Evolutionary conservation across 2,888 invertebrate genomes (phyloP).

Genomic region (Conistra vaccinii): DNA sequence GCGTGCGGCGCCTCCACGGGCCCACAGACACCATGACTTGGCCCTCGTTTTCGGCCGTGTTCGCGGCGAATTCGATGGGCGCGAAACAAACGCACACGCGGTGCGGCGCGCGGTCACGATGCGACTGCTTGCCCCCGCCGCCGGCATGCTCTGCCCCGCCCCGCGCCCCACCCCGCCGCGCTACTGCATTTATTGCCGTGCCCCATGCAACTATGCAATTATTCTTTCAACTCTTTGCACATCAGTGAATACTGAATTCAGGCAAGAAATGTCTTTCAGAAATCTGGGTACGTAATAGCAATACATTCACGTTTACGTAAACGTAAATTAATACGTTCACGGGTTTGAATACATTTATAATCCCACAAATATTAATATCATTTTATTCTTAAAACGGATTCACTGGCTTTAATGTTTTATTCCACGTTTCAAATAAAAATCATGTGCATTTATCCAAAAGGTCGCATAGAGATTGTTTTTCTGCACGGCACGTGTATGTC

Average conservation of each 20-base stretch:
- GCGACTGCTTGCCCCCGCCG: constrained; percentile 83
- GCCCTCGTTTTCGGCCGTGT: constrained; percentile 75
- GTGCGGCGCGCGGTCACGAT: constrained; percentile 86
- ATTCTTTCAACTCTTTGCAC: constrained; percentile 66
- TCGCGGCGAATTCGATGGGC: constrained; percentile 87
- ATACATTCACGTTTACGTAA: neutral
- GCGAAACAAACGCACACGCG: constrained; percentile 75
- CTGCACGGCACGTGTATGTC: neutral
- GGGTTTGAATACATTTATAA: neutral
- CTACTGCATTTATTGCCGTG: constrained; percentile 87
- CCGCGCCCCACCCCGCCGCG: constrained; percentile 76
- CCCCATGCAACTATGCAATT: constrained; percentile 74
- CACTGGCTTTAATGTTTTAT: neutral
- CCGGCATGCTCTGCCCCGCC: constrained; percentile 76
- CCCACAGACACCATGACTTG: constrained; percentile 87
- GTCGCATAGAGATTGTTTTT: neutral
- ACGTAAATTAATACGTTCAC: neutral
- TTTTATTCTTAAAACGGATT: neutral
- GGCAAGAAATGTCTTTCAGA: constrained; percentile 29
- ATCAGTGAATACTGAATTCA: constrained; percentile 34
- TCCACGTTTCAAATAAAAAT: neutral
- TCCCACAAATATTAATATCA: neutral
- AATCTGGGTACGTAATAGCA: constrained; percentile 8
- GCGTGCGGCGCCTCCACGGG: constrained; percentile 87
- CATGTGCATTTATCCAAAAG: neutral